A percentile compares a stretch with the other conserved stretches of the same genome.
Evolutionary conservation across 2,888 invertebrate genomes (phyloP).

Genomic region (Conus canariensis): DNA sequence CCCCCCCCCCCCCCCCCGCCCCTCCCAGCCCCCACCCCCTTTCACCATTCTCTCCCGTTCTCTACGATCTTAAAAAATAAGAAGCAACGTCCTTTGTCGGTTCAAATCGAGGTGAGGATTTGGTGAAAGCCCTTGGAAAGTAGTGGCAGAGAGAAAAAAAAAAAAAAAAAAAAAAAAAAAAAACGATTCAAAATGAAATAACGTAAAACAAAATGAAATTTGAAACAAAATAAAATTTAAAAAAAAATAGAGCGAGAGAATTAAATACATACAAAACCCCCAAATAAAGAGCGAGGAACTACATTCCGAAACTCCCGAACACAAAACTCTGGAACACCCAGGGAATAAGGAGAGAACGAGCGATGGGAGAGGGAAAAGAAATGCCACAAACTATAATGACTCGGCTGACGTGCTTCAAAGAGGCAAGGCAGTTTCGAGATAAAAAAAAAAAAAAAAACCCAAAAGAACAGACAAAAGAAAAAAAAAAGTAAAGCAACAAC

Average conservation of each 20-base stretch:
- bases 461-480: background rate
- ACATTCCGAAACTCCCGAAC: background rate
- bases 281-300: background rate
- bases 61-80: background rate
- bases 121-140: background rate
- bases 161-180: too few species aligned
- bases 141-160: background rate
- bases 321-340: background rate
- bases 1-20: too few species aligned
- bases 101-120: background rate
- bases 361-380: background rate
- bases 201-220: background rate
- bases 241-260: background rate
- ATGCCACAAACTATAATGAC: slow-evolving; percentile 11
- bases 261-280: background rate
- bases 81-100: background rate
- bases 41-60: background rate
- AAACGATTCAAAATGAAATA: background rate
- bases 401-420: slow-evolving; percentile 6
- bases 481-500: background rate
- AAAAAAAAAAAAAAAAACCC: background rate
- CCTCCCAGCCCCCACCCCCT: background rate
- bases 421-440: background rate
- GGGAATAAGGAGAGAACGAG: background rate
- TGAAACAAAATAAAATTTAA: background rate